Conservation (phyloP, 2,888 invertebrate genomes). For the Microplitis manilae region DNA sequence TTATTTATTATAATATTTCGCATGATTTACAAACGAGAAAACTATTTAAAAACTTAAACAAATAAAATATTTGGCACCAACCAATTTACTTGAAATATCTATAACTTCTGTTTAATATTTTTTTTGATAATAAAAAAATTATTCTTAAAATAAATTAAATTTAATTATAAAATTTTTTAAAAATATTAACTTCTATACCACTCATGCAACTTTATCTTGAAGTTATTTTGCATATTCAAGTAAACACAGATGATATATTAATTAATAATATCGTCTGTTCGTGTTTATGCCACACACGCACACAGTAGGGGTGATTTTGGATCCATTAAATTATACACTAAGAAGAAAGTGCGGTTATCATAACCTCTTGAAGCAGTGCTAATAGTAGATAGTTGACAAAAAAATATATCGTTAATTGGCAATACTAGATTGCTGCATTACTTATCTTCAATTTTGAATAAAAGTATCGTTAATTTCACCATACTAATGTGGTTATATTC, state of each 20-base stretch:
- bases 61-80: constrained; percentile 41
- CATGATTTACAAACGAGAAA: constrained; percentile 44
- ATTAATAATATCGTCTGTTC: constrained; percentile 39
- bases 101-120: neutral
- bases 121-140: neutral
- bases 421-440: too few species aligned
- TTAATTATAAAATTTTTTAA: too few species aligned
- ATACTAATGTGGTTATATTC: too few species aligned
- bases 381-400: too few species aligned
- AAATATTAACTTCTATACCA: neutral
- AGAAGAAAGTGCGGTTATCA: too few species aligned
- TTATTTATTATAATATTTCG: constrained; percentile 40
- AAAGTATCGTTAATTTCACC: neutral
- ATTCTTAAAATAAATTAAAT: too few species aligned
- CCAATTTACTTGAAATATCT: constrained; percentile 29
- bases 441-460: too few species aligned
- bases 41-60: constrained; percentile 32
- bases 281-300: constrained; percentile 53
- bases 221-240: constrained; percentile 42
- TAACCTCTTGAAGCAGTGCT: too few species aligned
- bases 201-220: neutral
- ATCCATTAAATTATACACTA: constrained; percentile 24
- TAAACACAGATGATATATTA: constrained; percentile 39
- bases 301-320: constrained; percentile 44
- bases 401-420: too few species aligned